phyloP scores from a whole-genome alignment of 2,888 invertebrate species.

The Lydus trimaculatus region DNA sequence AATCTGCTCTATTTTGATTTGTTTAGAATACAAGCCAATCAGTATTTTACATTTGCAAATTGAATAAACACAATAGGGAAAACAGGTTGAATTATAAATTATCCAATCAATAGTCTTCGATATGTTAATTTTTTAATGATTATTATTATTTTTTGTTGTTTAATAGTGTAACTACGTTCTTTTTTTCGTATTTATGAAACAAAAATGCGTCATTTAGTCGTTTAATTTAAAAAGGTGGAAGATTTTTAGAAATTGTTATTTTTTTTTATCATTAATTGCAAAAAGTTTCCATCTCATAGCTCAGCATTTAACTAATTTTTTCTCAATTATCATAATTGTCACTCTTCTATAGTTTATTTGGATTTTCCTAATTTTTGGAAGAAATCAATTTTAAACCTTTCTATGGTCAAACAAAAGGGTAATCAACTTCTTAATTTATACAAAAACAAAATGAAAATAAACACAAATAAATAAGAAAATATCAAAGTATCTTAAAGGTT shows the following conservation, averaged over 20 bases:
- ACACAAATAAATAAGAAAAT: too few species aligned
- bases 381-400: too few species aligned
- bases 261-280: background rate
- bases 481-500: too few species aligned
- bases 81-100: background rate
- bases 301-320: background rate
- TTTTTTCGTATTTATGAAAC: background rate
- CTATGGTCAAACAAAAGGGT: too few species aligned
- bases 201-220: background rate
- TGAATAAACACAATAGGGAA: constrained; percentile 5
- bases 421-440: too few species aligned
- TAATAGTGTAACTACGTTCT: background rate
- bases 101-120: background rate
- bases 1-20: constrained; percentile 16
- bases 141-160: background rate
- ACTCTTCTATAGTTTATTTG: too few species aligned
- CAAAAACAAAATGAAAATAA: too few species aligned
- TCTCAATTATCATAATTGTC: too few species aligned
- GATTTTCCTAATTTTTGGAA: too few species aligned
- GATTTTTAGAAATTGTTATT: background rate
- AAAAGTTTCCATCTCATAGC: background rate
- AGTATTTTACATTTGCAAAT: background rate
- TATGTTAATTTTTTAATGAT: background rate
- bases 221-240: background rate
- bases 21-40: background rate